These are phyloP conservation scores for Plecotus auritus DNA, from an alignment of 2,113 vertebrate species.

Conservation along the genomic window DNA sequence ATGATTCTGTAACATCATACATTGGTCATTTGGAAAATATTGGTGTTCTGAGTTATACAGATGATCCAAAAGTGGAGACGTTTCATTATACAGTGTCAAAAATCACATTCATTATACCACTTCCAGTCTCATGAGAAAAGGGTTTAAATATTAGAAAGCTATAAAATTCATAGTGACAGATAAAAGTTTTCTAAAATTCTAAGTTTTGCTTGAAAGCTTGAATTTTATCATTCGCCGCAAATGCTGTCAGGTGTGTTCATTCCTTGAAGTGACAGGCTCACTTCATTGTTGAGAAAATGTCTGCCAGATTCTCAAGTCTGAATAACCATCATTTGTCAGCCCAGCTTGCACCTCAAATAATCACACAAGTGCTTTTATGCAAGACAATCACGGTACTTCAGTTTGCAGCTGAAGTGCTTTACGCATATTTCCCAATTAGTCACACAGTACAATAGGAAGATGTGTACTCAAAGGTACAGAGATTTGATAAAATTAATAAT, in stretches of 20 bases:
- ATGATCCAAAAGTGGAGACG: neutral
- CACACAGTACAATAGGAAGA: neutral
- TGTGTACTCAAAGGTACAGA: neutral
- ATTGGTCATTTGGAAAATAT: neutral
- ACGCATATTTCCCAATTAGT: neutral
- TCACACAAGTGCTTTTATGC: neutral
- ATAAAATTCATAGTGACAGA: neutral
- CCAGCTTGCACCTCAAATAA: neutral
- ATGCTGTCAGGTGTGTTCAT: constrained; percentile 39
- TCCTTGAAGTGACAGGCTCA: constrained; percentile 43
- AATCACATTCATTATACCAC: neutral
- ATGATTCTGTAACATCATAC: neutral
- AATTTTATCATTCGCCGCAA: constrained; percentile 29
- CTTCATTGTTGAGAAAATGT: constrained; percentile 51
- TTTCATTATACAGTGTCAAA: neutral
- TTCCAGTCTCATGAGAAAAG: neutral
- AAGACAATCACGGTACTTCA: neutral
- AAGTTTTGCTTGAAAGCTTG: constrained; percentile 44
- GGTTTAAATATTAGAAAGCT: neutral
- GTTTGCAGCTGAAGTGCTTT: neutral
- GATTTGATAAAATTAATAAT: neutral
- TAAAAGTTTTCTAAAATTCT: constrained; percentile 10
- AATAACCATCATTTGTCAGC: constrained; percentile 18
- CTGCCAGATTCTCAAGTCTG: constrained; percentile 14
- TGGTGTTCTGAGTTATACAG: neutral